phyloP scores from a whole-genome alignment of 2,888 invertebrate species.

The Platerodrilus igneus region DNA sequence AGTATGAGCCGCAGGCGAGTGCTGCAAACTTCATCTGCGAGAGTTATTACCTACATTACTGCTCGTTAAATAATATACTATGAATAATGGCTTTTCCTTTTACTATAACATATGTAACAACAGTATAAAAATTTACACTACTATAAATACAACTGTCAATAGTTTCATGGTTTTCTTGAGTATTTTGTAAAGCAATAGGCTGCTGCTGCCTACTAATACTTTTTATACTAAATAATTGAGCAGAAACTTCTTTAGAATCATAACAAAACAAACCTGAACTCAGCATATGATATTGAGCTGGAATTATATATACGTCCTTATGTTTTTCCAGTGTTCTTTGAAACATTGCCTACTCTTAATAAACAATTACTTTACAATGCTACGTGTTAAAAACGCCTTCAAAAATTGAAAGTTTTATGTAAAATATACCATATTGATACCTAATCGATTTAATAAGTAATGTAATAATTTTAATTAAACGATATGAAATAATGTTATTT shows the following conservation, averaged over 20 bases:
- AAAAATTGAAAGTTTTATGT: constrained; percentile 65
- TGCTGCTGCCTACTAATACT: constrained; percentile 32
- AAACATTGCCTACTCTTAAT: constrained; percentile 53
- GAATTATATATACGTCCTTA: constrained; percentile 63
- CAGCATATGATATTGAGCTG: constrained; percentile 54
- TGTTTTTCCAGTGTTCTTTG: constrained; percentile 53
- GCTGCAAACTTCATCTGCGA: too few species aligned
- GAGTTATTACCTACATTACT: too few species aligned
- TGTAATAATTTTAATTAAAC: constrained; percentile 45
- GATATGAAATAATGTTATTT: constrained; percentile 52
- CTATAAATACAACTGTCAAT: constrained; percentile 35
- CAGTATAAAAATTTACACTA: constrained; percentile 27
- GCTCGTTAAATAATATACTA: too few species aligned
- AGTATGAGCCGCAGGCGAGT: too few species aligned
- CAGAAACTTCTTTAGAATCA: constrained; percentile 44
- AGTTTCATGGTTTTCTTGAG: constrained; percentile 36
- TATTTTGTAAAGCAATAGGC: constrained; percentile 42
- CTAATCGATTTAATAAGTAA: constrained; percentile 43
- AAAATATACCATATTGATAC: constrained; percentile 53
- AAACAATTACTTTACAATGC: constrained; percentile 63
- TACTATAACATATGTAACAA: constrained; percentile 32
- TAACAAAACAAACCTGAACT: constrained; percentile 52
- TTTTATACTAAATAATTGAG: constrained; percentile 42
- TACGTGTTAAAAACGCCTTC: constrained; percentile 45
- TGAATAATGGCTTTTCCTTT: constrained; percentile 38